Evolutionary conservation across 37 sponge, comb jelly and placozoan genomes (phyloP).

Genomic region (Oscarella lobularis): DNA sequence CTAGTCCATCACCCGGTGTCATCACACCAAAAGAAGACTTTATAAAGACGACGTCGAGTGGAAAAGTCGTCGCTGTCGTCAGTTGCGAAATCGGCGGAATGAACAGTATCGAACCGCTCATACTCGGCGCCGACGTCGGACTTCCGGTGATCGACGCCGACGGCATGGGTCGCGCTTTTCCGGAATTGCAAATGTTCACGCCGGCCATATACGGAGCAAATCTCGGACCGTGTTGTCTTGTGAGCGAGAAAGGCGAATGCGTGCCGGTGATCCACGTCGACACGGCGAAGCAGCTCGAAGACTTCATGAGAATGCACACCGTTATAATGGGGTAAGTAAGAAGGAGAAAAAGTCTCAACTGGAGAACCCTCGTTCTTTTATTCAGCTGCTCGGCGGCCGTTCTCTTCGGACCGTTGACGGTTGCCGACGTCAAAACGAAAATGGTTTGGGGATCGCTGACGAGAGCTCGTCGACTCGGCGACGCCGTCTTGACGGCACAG

Average conservation of each 20-base stretch:
- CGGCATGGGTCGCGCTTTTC: constrained; percentile 85
- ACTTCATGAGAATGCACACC: constrained; percentile 39
- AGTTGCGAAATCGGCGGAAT: constrained; percentile 58
- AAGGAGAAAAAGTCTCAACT: neutral
- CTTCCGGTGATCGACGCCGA: constrained; percentile 72
- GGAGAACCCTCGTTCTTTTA: neutral
- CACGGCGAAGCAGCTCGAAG: constrained; percentile 30
- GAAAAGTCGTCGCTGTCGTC: constrained; percentile 31
- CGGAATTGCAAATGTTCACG: constrained; percentile 76
- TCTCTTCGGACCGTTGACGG: constrained; percentile 18
- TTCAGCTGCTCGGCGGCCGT: constrained; percentile 44
- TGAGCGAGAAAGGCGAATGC: constrained; percentile 42
- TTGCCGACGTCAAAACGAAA: constrained; percentile 23
- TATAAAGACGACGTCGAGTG: constrained; percentile 3
- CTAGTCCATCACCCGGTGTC: constrained; percentile 2
- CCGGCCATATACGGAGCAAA: constrained; percentile 48
- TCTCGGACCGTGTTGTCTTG: constrained; percentile 33
- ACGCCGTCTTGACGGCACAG: constrained; percentile 44
- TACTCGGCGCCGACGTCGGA: constrained; percentile 35
- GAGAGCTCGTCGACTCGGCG: constrained; percentile 49
- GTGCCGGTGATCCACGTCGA: constrained; percentile 15
- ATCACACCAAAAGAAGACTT: neutral
- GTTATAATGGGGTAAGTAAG: constrained; percentile 59
- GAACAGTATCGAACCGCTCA: constrained; percentile 60
- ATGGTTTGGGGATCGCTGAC: constrained; percentile 39